Conservation (phyloP, 2,888 invertebrate genomes). For the Timandra comae region DNA sequence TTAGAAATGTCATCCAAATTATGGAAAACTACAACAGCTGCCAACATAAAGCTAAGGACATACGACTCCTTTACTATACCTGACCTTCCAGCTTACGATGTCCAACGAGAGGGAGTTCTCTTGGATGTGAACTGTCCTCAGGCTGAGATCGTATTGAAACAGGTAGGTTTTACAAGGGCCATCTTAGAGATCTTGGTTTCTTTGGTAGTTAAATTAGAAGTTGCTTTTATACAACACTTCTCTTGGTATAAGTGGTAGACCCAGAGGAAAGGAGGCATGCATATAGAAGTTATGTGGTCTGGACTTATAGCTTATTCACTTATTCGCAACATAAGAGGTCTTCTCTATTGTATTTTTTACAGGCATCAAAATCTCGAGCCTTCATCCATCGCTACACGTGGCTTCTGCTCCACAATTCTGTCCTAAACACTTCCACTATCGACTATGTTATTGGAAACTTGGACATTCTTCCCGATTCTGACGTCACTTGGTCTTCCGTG, state of each 20-base stretch:
- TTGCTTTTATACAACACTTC: background rate
- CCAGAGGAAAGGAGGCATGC: no score
- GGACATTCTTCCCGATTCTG: constrained; percentile 51
- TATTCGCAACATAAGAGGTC: no score
- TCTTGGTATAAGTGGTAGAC: no score
- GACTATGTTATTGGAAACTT: constrained; percentile 24
- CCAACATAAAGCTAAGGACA: constrained; percentile 31
- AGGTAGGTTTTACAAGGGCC: no score
- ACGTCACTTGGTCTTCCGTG: constrained; percentile 42
- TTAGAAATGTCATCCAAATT: no score
- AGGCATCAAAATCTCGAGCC: constrained; percentile 50
- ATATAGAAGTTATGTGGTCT: no score
- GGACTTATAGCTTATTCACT: no score
- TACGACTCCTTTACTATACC: constrained; percentile 17
- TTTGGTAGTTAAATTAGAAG: background rate
- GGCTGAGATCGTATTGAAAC: constrained; percentile 7
- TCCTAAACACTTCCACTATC: constrained; percentile 24
- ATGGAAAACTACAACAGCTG: constrained; percentile 19
- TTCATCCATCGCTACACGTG: constrained; percentile 53
- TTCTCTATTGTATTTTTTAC: no score
- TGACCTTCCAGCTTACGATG: constrained; percentile 30
- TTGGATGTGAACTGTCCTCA: constrained; percentile 42
- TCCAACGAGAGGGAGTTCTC: constrained; percentile 46
- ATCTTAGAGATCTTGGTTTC: background rate
- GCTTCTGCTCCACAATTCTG: constrained; percentile 41